phyloP scores from a whole-genome alignment of 2,888 invertebrate species.

The Iphiclides podalirius region DNA sequence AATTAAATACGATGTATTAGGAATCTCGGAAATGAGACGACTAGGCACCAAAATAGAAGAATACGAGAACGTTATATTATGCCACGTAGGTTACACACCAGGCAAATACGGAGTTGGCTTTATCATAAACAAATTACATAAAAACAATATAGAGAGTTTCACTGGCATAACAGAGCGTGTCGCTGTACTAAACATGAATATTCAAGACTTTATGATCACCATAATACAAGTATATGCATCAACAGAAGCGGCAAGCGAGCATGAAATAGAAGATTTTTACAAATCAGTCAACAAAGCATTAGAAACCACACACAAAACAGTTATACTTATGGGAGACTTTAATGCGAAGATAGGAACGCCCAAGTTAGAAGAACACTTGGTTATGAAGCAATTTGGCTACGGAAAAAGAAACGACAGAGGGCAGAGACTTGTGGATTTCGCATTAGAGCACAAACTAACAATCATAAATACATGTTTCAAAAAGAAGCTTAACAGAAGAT shows the following conservation, averaged over 20 bases:
- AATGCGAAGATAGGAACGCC: no score
- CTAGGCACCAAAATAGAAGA: not conserved
- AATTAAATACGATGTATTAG: no score
- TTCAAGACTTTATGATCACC: constrained; percentile 5
- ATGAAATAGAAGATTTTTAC: constrained; percentile 17
- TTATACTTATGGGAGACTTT: no score
- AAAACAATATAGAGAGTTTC: constrained; percentile 24
- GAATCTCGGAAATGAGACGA: no score
- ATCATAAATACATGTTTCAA: not conserved
- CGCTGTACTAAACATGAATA: constrained; percentile 14
- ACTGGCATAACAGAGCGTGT: constrained; percentile 18
- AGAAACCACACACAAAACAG: not conserved
- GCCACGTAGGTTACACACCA: not conserved
- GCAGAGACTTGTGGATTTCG: no score
- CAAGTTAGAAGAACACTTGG: not conserved
- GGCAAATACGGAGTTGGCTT: constrained; percentile 4
- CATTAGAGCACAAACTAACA: not conserved
- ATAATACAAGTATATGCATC: constrained; percentile 21
- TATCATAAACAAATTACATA: constrained; percentile 17
- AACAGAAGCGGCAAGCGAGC: constrained; percentile 12
- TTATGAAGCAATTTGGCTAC: no score
- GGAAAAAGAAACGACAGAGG: no score
- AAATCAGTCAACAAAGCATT: constrained; percentile 10
- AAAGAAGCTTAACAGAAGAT: no score
- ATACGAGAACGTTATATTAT: not conserved